A percentile compares a stretch with the other conserved stretches of the same genome.
phyloP scores from a whole-genome alignment of 2,888 invertebrate genomes.

The Drosophila melanosoma region DNA sequence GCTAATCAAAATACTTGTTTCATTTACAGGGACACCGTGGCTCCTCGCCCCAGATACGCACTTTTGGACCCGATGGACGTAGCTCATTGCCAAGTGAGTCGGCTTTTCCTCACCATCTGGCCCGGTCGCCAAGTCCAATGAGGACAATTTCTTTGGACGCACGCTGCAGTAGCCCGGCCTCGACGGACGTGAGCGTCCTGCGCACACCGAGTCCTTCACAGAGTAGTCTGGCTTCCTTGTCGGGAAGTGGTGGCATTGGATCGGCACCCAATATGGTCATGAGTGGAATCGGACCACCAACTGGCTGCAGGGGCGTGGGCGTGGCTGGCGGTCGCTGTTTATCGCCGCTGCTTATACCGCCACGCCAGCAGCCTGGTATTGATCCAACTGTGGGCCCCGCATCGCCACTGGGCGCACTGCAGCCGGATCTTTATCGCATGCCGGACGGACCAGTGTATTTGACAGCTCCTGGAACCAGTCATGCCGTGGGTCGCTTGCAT shows the following conservation, averaged over 20 bases:
- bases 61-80: slow-evolving; percentile 93
- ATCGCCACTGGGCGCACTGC: slow-evolving; percentile 91
- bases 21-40: slow-evolving; percentile 89
- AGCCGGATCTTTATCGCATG: slow-evolving; percentile 94
- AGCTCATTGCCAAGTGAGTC: slow-evolving; percentile 85
- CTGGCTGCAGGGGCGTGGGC: slow-evolving; percentile 40
- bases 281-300: slow-evolving; percentile 74
- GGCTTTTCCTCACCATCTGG: slow-evolving; percentile 83
- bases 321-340: slow-evolving; percentile 87
- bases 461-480: slow-evolving; percentile 87
- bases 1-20: neutral
- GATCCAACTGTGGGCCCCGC: slow-evolving; percentile 85
- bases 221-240: slow-evolving; percentile 89
- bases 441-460: slow-evolving; percentile 92
- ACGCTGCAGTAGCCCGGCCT: slow-evolving; percentile 87
- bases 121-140: slow-evolving; percentile 91
- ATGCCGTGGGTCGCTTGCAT: slow-evolving; percentile 92
- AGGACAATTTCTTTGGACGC: slow-evolving; percentile 92
- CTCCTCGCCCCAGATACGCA: slow-evolving; percentile 93
- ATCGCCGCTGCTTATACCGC: slow-evolving; percentile 92
- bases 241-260: slow-evolving; percentile 79
- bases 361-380: slow-evolving; percentile 86
- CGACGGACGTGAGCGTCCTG: slow-evolving; percentile 85
- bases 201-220: slow-evolving; percentile 89
- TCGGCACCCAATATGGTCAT: slow-evolving; percentile 74